Conservation (phyloP, 2,888 invertebrate genomes). For the Dyspetes luteomarginatus region DNA sequence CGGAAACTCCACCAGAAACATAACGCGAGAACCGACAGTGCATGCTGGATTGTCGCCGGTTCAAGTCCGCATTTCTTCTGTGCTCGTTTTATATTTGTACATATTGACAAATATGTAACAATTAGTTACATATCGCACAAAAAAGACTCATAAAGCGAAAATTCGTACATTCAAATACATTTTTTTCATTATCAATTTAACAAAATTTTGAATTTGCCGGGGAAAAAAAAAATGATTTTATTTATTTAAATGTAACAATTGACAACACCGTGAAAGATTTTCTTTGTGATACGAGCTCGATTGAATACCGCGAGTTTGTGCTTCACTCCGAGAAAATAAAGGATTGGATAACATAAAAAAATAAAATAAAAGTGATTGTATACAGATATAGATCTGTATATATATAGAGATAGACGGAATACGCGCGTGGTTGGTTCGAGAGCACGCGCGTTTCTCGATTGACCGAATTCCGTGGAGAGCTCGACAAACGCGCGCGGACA, state of each 20-base stretch:
- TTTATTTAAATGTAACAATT: not conserved
- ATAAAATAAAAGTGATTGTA: not conserved
- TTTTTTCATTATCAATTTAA: too few species aligned
- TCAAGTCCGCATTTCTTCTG: conserved; percentile 44
- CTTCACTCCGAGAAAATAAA: not conserved
- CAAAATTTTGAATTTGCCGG: too few species aligned
- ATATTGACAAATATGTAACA: not conserved
- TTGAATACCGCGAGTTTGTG: not conserved
- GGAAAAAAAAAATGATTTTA: not conserved
- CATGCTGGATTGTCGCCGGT: conserved; percentile 63
- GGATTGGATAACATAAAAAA: conserved; percentile 2
- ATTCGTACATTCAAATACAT: too few species aligned
- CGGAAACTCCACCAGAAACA: conserved; percentile 60
- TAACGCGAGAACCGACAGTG: conserved; percentile 55
- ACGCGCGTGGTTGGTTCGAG: conserved; percentile 33
- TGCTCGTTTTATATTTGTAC: not conserved
- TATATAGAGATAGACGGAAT: conserved; percentile 9
- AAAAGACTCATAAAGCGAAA: not conserved
- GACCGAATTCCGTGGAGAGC: conserved; percentile 54
- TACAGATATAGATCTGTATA: not conserved
- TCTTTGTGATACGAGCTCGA: not conserved
- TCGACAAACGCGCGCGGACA: not conserved
- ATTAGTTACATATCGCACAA: not conserved
- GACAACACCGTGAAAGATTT: not conserved
- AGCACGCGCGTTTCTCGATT: conserved; percentile 56